Evolutionary conservation across 2,888 invertebrate genomes (phyloP).

Genomic region (Athalia rosae): DNA sequence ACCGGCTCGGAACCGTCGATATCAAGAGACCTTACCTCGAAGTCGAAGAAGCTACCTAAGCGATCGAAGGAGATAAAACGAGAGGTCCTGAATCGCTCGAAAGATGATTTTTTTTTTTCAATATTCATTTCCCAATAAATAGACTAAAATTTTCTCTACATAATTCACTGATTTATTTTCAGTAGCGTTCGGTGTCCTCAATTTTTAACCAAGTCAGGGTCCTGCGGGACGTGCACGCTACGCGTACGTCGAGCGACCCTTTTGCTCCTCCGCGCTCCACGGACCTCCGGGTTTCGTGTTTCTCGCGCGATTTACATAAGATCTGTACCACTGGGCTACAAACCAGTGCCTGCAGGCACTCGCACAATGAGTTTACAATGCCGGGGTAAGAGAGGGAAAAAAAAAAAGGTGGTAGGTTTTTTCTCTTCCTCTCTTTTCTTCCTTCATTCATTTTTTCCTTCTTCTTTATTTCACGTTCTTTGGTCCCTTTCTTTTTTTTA

Average conservation of each 20-base stretch:
- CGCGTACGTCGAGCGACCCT: no score
- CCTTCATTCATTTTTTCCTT: background rate
- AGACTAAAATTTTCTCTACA: no score
- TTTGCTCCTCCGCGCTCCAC: no score
- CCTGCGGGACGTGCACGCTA: no score
- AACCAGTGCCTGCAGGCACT: conserved; percentile 18
- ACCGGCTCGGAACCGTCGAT: conserved; percentile 62
- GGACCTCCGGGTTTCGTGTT: background rate
- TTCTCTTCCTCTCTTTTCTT: background rate
- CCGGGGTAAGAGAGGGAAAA: conserved; percentile 53
- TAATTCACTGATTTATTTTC: no score
- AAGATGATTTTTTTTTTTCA: no score
- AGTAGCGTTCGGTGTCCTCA: no score
- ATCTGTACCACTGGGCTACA: conserved; percentile 61
- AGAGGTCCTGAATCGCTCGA: no score
- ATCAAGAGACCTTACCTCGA: conserved; percentile 62
- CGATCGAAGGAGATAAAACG: background rate
- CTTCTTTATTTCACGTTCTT: conserved; percentile 47
- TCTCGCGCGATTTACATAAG: conserved; percentile 60
- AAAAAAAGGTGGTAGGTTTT: background rate
- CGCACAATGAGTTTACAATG: conserved; percentile 54
- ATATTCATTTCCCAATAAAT: no score
- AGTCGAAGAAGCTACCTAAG: conserved; percentile 46
- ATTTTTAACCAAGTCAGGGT: no score
- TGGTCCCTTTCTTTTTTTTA: background rate